A percentile compares a stretch with the other conserved stretches of the same genome.
Evolutionary conservation across 2,888 invertebrate genomes (phyloP).

Genomic region (Imbricaverruca yamaguchii): DNA sequence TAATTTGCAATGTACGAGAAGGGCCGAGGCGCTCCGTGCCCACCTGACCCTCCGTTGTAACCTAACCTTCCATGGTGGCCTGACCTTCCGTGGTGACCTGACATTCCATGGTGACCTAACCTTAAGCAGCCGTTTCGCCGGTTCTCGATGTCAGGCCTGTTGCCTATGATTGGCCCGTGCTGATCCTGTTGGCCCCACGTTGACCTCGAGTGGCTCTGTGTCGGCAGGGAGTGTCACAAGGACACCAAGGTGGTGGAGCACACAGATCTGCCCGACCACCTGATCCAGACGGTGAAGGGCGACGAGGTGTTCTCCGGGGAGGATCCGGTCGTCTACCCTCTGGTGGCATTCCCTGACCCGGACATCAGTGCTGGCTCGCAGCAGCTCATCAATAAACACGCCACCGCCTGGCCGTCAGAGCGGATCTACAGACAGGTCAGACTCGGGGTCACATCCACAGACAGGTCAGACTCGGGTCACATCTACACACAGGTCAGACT

Average conservation of each 20-base stretch:
- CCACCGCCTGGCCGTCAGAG: not conserved
- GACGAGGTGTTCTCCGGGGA: not conserved
- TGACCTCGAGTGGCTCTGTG: not conserved
- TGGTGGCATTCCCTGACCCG: not conserved
- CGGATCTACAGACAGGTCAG: not conserved
- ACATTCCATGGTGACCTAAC: not conserved
- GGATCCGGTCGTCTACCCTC: not conserved
- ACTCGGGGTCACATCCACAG: too few species aligned
- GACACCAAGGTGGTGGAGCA: not conserved
- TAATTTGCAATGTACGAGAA: too few species aligned
- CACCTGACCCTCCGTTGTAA: too few species aligned
- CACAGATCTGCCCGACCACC: not conserved
- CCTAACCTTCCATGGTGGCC: too few species aligned
- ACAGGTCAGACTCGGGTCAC: too few species aligned
- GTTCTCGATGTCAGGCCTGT: not conserved
- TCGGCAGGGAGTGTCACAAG: not conserved
- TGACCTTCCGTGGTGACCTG: too few species aligned
- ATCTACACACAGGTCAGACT: not conserved
- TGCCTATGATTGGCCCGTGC: not conserved
- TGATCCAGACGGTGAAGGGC: not conserved
- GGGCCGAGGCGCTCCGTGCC: too few species aligned
- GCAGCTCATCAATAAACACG: not conserved
- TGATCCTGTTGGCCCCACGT: not conserved
- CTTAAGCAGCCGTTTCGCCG: not conserved
- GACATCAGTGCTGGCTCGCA: not conserved